Evolutionary conservation across 2,888 invertebrate genomes (phyloP).

Genomic region (Ennomos quercinarius): DNA sequence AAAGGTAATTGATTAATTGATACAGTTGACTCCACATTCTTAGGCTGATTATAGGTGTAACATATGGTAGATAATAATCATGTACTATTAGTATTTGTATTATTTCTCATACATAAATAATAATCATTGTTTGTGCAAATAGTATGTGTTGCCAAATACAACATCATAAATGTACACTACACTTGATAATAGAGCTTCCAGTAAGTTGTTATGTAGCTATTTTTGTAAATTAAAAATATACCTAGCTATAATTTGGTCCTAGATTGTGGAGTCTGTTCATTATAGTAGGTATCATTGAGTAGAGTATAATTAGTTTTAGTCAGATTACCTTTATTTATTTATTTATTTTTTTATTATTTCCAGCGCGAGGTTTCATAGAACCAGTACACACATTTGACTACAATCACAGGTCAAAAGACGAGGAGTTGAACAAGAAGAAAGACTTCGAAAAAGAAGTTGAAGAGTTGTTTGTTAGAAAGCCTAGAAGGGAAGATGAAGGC

Average conservation of each 20-base stretch:
- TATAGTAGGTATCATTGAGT: no score
- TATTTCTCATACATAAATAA: no score
- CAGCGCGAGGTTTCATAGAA: conserved; percentile 85
- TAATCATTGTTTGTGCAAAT: no score
- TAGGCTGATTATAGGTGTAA: conserved; percentile 3
- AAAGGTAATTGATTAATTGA: conserved; percentile 73
- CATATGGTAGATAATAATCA: no score
- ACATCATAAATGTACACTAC: no score
- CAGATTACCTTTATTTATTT: background rate
- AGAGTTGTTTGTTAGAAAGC: conserved; percentile 64
- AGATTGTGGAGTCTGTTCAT: conserved; percentile 23
- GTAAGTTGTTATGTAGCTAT: no score
- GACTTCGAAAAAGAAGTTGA: conserved; percentile 73
- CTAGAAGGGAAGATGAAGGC: conserved; percentile 53
- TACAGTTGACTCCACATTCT: conserved; percentile 25
- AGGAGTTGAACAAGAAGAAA: conserved; percentile 58
- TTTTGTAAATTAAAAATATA: no score
- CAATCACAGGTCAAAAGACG: conserved; percentile 86
- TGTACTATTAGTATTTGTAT: no score
- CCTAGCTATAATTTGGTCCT: conserved; percentile 7
- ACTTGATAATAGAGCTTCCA: no score
- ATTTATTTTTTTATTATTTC: conserved; percentile 37
- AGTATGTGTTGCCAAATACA: no score
- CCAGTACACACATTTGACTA: conserved; percentile 90
- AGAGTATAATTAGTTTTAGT: no score